phyloP scores from a whole-genome alignment of 2,113 vertebrate species.

The Larimichthys crocea region DNA sequence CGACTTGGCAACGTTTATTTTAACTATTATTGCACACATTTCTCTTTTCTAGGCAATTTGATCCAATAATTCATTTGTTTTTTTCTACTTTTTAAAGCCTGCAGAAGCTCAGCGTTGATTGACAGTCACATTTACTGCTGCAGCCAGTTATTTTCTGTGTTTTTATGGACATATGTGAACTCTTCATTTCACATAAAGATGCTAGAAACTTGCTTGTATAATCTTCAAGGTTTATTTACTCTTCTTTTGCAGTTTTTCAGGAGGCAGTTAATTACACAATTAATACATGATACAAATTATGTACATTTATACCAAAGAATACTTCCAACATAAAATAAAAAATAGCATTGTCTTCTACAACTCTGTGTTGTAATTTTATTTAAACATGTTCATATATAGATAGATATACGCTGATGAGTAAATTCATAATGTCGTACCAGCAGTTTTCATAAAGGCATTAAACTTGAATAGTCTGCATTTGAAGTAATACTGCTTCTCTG shows the following conservation, averaged over 20 bases:
- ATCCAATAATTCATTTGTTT: background rate
- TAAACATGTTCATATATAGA: slow-evolving; percentile 86
- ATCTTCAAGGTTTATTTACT: slow-evolving; percentile 87
- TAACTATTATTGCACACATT: slow-evolving; percentile 8
- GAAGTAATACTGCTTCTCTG: slow-evolving; percentile 85
- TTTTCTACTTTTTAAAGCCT: background rate
- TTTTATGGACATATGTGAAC: slow-evolving; percentile 10
- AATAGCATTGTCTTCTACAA: slow-evolving; percentile 86
- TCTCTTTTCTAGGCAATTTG: slow-evolving; percentile 11
- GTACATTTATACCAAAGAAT: slow-evolving; percentile 88
- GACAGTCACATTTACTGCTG: slow-evolving; percentile 22
- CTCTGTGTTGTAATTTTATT: slow-evolving; percentile 84
- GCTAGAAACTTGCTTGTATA: slow-evolving; percentile 67
- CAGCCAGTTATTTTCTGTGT: background rate
- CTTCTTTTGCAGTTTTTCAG: slow-evolving; percentile 84
- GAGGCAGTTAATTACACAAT: slow-evolving; percentile 88
- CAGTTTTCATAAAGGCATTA: slow-evolving; percentile 86
- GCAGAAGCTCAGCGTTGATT: slow-evolving; percentile 22
- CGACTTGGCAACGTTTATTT: slow-evolving; percentile 19
- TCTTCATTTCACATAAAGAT: slow-evolving; percentile 27
- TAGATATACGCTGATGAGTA: slow-evolving; percentile 87
- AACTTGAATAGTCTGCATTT: slow-evolving; percentile 86
- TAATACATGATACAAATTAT: slow-evolving; percentile 88
- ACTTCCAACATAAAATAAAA: slow-evolving; percentile 87
- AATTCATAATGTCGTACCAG: slow-evolving; percentile 86